These are phyloP conservation scores for Parnassius mnemosyne DNA, from an alignment of 2,888 invertebrate species.

Conservation along the genomic window DNA sequence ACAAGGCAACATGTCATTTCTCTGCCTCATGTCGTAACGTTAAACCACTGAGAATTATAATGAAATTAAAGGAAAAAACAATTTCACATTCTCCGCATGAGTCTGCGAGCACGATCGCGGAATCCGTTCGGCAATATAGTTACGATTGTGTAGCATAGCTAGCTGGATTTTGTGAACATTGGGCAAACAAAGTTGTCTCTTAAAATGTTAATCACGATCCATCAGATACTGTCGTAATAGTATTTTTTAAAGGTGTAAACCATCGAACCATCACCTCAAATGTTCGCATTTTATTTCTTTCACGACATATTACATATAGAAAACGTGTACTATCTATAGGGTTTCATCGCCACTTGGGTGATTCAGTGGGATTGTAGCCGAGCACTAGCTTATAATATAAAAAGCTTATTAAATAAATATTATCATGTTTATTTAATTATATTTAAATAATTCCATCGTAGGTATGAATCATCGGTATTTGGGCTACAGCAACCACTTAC, in stretches of 20 bases:
- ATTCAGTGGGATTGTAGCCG: no score
- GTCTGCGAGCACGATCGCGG: constrained; percentile 34
- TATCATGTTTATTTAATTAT: no score
- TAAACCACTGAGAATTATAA: constrained; percentile 38
- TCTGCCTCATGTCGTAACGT: constrained; percentile 33
- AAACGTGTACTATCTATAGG: no score
- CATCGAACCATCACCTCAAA: neutral
- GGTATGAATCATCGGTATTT: no score
- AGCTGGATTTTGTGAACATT: constrained; percentile 32
- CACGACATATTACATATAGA: no score
- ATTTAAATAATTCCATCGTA: no score
- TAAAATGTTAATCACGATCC: constrained; percentile 19
- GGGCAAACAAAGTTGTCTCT: constrained; percentile 30
- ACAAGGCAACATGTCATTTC: constrained; percentile 32
- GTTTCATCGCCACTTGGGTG: no score
- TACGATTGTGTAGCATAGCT: constrained; percentile 17
- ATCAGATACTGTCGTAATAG: constrained; percentile 3
- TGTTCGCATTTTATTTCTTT: no score
- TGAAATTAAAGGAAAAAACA: constrained; percentile 39
- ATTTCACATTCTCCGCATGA: constrained; percentile 38
- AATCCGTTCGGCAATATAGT: constrained; percentile 27
- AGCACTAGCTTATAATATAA: no score
- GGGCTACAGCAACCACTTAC: no score
- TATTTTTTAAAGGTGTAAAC: constrained; percentile 3
- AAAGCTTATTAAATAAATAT: no score